Percentiles rank a stretch among this genome's conserved stretches.
These are phyloP conservation scores for Halocynthia aurantium DNA, from an alignment of 23 tunicate species.

Conservation along the genomic window DNA sequence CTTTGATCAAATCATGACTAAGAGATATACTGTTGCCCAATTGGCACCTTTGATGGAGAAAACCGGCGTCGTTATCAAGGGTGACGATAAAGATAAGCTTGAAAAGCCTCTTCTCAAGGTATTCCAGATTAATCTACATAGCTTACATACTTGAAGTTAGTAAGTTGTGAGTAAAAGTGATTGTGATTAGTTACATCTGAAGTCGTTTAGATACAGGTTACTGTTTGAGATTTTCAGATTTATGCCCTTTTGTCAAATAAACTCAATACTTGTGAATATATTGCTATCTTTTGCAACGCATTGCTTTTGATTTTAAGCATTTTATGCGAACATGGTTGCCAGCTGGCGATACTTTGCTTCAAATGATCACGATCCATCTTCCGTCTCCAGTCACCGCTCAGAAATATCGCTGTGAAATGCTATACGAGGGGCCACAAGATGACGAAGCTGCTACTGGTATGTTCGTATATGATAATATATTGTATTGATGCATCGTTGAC, in stretches of 20 bases:
- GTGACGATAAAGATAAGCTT: slow-evolving; percentile 69
- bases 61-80: slow-evolving; percentile 64
- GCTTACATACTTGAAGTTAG: too few species aligned
- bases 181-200: too few species aligned
- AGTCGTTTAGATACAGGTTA: too few species aligned
- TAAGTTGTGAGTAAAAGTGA: too few species aligned
- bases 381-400: slow-evolving; percentile 97
- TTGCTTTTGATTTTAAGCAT: slow-evolving; percentile 18
- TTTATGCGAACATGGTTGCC: slow-evolving; percentile 99
- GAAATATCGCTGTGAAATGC: slow-evolving; percentile 84
- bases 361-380: slow-evolving; percentile 99
- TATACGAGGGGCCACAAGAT: slow-evolving; percentile 95
- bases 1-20: slow-evolving; percentile 68
- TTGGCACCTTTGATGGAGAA: slow-evolving; percentile 21
- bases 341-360: slow-evolving; percentile 97
- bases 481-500: not conserved
- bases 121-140: too few species aligned
- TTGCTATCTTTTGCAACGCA: too few species aligned
- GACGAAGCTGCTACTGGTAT: slow-evolving; percentile 73
- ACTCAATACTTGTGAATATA: too few species aligned
- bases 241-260: too few species aligned
- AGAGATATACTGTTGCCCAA: slow-evolving; percentile 44
- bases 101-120: slow-evolving; percentile 87
- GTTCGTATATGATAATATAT: not conserved
- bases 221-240: too few species aligned